Conservation (phyloP, 2,797 vertebrate genomes). For the Coranthus polyacanthus region DNA sequence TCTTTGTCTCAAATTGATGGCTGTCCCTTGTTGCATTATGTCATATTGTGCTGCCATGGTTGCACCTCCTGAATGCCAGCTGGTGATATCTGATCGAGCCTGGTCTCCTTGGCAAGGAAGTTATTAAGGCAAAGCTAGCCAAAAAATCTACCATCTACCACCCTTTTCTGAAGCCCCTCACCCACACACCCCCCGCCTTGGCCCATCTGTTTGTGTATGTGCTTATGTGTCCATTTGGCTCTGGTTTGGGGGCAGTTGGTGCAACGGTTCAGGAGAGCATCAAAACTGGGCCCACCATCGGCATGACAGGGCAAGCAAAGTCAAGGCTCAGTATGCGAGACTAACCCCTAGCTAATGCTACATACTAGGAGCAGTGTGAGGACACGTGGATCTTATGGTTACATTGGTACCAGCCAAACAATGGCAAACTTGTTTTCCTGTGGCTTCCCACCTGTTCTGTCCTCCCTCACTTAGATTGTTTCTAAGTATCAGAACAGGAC, state of each 20-base stretch:
- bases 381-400: slow-evolving; percentile 45
- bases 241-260: slow-evolving; percentile 65
- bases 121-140: slow-evolving; percentile 56
- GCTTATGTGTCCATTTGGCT: slow-evolving; percentile 53
- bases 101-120: slow-evolving; percentile 72
- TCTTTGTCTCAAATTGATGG: neutral
- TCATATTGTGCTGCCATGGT: slow-evolving; percentile 41
- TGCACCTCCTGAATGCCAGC: slow-evolving; percentile 55
- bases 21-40: slow-evolving; percentile 22
- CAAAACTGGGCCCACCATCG: slow-evolving; percentile 58
- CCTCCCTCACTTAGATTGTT: slow-evolving; percentile 35
- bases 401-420: slow-evolving; percentile 45
- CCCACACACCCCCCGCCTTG: slow-evolving; percentile 59
- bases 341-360: slow-evolving; percentile 48
- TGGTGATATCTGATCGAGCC: slow-evolving; percentile 78
- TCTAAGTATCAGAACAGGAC: slow-evolving; percentile 41
- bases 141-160: slow-evolving; percentile 57
- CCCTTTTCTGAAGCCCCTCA: slow-evolving; percentile 58
- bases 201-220: slow-evolving; percentile 74
- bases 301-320: slow-evolving; percentile 55
- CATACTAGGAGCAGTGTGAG: slow-evolving; percentile 37
- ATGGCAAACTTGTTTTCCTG: slow-evolving; percentile 59
- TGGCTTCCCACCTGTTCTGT: slow-evolving; percentile 64
- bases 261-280: slow-evolving; percentile 61
- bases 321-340: slow-evolving; percentile 32